These are phyloP conservation scores for Oceanodroma tethys DNA, from an alignment of 2,113 vertebrate species.

Conservation along the genomic window DNA sequence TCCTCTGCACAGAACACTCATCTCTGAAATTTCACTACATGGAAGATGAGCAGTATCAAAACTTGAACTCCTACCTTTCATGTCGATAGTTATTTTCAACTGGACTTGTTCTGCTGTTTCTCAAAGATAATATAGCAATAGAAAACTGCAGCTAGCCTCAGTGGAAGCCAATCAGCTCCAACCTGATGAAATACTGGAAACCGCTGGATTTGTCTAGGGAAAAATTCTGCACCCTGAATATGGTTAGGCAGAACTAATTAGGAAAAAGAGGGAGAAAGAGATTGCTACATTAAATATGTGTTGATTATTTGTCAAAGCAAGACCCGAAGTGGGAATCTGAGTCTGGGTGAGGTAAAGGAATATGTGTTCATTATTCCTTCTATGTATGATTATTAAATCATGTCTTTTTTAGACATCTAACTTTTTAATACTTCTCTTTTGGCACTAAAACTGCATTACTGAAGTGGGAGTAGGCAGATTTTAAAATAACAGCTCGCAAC, in stretches of 20 bases:
- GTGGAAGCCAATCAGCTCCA: neutral
- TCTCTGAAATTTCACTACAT: neutral
- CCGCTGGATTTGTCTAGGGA: neutral
- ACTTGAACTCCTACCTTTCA: neutral
- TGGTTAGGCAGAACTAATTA: neutral
- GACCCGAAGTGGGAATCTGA: neutral
- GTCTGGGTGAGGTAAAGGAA: neutral
- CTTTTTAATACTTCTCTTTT: constrained; percentile 1
- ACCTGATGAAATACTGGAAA: neutral
- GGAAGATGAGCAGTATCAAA: neutral
- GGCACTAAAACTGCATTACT: constrained; percentile 7
- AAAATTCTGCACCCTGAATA: neutral
- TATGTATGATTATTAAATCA: neutral
- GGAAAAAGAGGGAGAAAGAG: neutral
- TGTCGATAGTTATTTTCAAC: neutral
- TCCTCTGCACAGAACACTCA: neutral
- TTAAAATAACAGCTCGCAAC: neutral
- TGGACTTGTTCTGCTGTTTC: neutral
- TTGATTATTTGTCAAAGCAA: neutral
- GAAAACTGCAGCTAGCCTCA: neutral
- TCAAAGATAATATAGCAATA: neutral
- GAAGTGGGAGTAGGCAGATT: constrained; percentile 17
- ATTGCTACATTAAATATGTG: neutral
- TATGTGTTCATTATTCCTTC: neutral
- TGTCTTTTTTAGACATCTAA: neutral